phyloP scores from a whole-genome alignment of 2,888 invertebrate species.

The Erebia ligea region DNA sequence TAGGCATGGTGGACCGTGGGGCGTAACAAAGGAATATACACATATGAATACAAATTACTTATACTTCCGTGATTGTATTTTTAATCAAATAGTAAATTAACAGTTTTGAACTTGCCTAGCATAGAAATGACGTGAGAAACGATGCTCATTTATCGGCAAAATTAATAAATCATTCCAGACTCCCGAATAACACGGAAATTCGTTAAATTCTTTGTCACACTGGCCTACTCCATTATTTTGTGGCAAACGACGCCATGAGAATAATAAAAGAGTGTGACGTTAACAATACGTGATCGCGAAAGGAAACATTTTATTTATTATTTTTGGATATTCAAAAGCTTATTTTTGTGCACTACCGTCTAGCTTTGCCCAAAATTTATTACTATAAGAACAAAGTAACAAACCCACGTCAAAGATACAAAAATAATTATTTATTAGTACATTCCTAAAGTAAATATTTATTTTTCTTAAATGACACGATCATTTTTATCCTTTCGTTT shows the following conservation, averaged over 20 bases:
- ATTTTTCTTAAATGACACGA: too few relatives aligned
- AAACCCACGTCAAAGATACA: too few relatives aligned
- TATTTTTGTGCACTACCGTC: background rate
- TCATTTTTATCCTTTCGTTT: too few relatives aligned
- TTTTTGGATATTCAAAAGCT: background rate
- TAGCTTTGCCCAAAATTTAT: background rate
- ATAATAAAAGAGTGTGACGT: constrained; percentile 36
- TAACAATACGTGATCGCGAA: constrained; percentile 12
- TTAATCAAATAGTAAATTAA: too few relatives aligned
- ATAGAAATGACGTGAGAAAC: background rate
- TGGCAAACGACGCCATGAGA: constrained; percentile 24
- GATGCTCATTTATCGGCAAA: background rate
- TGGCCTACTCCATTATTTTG: constrained; percentile 31
- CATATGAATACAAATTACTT: too few relatives aligned
- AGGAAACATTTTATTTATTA: constrained; percentile 1
- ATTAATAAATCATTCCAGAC: constrained; percentile 3
- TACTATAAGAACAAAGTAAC: background rate
- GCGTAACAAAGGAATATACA: too few relatives aligned
- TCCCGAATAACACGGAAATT: constrained; percentile 42
- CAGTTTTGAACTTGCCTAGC: too few relatives aligned
- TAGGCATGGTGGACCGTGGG: too few relatives aligned
- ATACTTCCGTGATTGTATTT: too few relatives aligned
- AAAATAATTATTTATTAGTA: too few relatives aligned
- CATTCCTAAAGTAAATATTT: too few relatives aligned
- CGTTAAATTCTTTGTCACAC: constrained; percentile 39